Percentiles rank a stretch among this genome's conserved stretches.
Evolutionary conservation across 2,888 invertebrate genomes (phyloP).

Genomic region (Priocnemis perturbator): DNA sequence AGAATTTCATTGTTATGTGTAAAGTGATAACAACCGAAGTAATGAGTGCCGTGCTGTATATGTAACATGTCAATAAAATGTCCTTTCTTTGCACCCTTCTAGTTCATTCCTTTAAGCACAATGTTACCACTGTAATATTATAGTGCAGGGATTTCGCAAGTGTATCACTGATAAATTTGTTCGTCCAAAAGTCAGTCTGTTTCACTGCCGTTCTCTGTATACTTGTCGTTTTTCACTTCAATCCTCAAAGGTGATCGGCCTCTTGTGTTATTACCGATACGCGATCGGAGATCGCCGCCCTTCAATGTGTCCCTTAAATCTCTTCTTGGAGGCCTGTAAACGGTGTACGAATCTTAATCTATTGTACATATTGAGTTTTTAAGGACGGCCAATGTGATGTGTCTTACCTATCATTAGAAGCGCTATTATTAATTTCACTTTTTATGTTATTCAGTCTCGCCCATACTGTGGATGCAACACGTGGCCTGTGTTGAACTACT

Average conservation of each 20-base stretch:
- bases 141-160: too few relatives aligned
- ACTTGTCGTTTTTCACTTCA: constrained; percentile 73
- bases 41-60: too few relatives aligned
- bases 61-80: too few relatives aligned
- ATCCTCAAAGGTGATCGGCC: constrained; percentile 72
- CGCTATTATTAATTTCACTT: constrained; percentile 49
- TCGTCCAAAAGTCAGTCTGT: constrained; percentile 47
- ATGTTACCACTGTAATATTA: too few relatives aligned
- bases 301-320: constrained; percentile 62
- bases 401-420: constrained; percentile 54
- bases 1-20: too few relatives aligned
- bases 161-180: constrained; percentile 1
- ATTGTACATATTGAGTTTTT: not conserved
- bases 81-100: too few relatives aligned
- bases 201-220: constrained; percentile 56
- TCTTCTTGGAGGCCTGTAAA: constrained; percentile 49
- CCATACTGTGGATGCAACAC: constrained; percentile 77
- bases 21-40: too few relatives aligned
- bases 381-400: too few relatives aligned
- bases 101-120: too few relatives aligned
- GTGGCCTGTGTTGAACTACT: constrained; percentile 76
- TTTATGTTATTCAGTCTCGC: constrained; percentile 76
- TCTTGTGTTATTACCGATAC: constrained; percentile 65
- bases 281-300: constrained; percentile 64
- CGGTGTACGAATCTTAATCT: constrained; percentile 1